phyloP scores from a whole-genome alignment of 2,888 invertebrate genomes.

The Plagodis pulveraria region DNA sequence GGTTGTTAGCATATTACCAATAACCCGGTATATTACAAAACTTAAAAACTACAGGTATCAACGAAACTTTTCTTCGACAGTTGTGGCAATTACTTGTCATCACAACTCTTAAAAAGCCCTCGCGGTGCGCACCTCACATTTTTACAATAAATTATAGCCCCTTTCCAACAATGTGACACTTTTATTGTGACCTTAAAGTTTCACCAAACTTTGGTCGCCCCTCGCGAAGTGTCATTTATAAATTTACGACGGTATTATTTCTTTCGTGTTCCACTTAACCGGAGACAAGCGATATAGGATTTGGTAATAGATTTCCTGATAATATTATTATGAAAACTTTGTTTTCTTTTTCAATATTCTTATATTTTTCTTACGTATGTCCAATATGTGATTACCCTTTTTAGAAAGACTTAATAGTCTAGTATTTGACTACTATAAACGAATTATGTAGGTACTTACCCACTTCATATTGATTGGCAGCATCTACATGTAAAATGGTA shows the following conservation, averaged over 20 bases:
- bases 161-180: constrained; percentile 60
- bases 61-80: no score
- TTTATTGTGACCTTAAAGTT: constrained; percentile 72
- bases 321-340: neutral
- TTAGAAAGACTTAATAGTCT: no score
- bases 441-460: no score
- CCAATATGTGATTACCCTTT: no score
- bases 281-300: constrained; percentile 46
- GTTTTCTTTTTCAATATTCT: neutral
- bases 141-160: constrained; percentile 57
- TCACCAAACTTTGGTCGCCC: constrained; percentile 54
- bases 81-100: neutral
- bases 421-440: no score
- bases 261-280: constrained; percentile 47
- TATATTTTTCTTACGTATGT: no score
- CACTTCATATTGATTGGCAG: no score
- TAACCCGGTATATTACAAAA: neutral
- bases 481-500: no score
- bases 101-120: constrained; percentile 2
- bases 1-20: no score
- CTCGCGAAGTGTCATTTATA: constrained; percentile 64
- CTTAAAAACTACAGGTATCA: neutral
- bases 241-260: constrained; percentile 69
- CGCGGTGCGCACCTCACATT: constrained; percentile 10
- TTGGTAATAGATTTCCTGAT: constrained; percentile 39